Conservation (phyloP, 2,797 vertebrate species). For the Argentina silus region DNA sequence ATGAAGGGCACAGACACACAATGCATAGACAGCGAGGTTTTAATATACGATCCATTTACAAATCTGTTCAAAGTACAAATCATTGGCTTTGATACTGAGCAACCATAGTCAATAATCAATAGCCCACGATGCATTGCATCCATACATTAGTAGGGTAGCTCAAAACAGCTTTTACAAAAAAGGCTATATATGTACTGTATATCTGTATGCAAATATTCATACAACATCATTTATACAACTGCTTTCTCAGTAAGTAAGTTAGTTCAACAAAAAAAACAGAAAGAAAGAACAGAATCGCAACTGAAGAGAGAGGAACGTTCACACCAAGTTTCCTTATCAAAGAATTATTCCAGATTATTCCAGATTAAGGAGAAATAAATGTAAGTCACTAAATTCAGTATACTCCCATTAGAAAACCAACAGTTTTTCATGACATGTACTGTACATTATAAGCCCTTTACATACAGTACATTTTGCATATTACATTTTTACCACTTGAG, state of each 20-base stretch:
- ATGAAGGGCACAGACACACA: slow-evolving; percentile 38
- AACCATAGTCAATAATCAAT: slow-evolving; percentile 66
- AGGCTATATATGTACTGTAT: slow-evolving; percentile 55
- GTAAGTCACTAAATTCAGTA: background rate
- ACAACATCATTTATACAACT: slow-evolving; percentile 40
- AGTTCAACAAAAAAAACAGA: background rate
- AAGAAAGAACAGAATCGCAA: background rate
- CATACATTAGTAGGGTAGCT: slow-evolving; percentile 56
- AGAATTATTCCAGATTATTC: background rate
- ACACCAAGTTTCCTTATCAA: slow-evolving; percentile 3
- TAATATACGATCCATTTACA: slow-evolving; percentile 77
- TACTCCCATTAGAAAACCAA: background rate
- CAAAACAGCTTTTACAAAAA: slow-evolving; percentile 62
- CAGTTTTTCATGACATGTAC: background rate
- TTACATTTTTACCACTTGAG: slow-evolving; percentile 17
- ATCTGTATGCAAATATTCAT: slow-evolving; percentile 47
- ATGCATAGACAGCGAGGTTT: slow-evolving; percentile 78
- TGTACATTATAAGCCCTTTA: slow-evolving; percentile 40
- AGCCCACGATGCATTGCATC: slow-evolving; percentile 72
- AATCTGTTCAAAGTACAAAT: slow-evolving; percentile 73
- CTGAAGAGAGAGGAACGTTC: no score
- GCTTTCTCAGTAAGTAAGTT: slow-evolving; percentile 24
- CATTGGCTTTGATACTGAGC: slow-evolving; percentile 69
- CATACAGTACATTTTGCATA: slow-evolving; percentile 38
- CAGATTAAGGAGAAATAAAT: background rate